Evolutionary conservation across 2,113 vertebrate species (phyloP).

Genomic region (Galemys pyrenaicus): DNA sequence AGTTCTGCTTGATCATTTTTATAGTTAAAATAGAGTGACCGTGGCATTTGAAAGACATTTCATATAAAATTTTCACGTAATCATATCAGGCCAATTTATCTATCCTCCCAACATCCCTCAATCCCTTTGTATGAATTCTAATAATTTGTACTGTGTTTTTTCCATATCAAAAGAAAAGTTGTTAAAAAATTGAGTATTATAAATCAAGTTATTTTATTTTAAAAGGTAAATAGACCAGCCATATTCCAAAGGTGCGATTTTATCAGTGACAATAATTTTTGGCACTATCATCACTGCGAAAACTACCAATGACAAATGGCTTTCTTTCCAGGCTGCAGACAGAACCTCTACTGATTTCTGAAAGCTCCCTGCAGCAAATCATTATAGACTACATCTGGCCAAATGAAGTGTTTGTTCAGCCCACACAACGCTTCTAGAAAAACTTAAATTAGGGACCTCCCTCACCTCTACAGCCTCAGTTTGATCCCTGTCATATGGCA

Average conservation of each 20-base stretch:
- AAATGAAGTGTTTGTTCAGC: background rate
- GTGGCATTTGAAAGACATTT: background rate
- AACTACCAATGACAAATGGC: background rate
- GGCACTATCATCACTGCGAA: background rate
- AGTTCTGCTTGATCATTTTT: background rate
- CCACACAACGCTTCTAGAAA: background rate
- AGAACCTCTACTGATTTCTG: background rate
- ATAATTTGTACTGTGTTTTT: background rate
- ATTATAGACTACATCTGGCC: background rate
- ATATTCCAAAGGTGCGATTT: background rate
- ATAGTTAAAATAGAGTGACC: constrained; percentile 11
- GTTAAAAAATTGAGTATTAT: background rate
- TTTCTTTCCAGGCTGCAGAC: background rate
- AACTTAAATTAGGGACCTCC: background rate
- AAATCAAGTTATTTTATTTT: constrained; percentile 13
- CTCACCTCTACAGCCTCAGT: no score
- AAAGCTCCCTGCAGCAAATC: background rate
- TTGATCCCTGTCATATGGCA: no score
- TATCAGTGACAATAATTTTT: background rate
- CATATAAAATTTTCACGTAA: constrained; percentile 27
- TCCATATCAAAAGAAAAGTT: background rate
- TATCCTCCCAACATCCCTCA: background rate
- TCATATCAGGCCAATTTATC: background rate
- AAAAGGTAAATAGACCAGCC: background rate
- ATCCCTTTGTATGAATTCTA: background rate